Evolutionary conservation across 23 tunicate species (phyloP).

Genomic region (Clavelina lepadiformis): DNA sequence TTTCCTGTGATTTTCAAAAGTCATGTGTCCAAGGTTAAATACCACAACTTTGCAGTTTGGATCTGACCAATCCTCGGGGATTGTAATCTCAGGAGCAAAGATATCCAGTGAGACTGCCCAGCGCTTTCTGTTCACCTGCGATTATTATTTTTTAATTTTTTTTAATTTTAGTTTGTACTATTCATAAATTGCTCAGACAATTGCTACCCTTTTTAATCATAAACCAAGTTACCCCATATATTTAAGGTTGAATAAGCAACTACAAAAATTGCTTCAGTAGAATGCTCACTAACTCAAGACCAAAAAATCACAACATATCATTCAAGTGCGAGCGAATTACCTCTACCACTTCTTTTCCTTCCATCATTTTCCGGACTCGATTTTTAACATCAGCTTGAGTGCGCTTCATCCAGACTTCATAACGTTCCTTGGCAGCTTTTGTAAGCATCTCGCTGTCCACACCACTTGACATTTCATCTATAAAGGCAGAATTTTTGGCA

Average conservation of each 20-base stretch:
- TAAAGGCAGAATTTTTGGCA: too few species aligned
- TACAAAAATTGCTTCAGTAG: too few species aligned
- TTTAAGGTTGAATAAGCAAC: too few species aligned
- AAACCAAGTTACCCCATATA: too few species aligned
- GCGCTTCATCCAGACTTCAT: constrained; percentile 67
- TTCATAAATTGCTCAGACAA: too few species aligned
- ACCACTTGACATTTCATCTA: too few species aligned
- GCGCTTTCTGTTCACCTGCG: constrained; percentile 37
- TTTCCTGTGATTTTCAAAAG: constrained; percentile 62
- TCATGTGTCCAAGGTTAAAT: constrained; percentile 85
- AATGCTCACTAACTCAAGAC: too few species aligned
- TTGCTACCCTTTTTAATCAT: too few species aligned
- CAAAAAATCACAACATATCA: too few species aligned
- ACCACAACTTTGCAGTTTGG: constrained; percentile 38
- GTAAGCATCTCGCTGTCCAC: constrained; percentile 42
- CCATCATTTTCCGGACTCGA: constrained; percentile 54
- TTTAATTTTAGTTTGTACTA: too few species aligned
- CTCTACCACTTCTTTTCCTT: constrained; percentile 40
- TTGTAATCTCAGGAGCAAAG: constrained; percentile 79
- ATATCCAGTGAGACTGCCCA: constrained; percentile 85
- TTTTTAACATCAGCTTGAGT: constrained; percentile 55
- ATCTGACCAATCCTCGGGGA: constrained; percentile 55
- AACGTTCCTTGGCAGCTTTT: constrained; percentile 46
- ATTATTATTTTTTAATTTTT: too few species aligned
- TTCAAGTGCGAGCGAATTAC: too few species aligned